Conservation (phyloP, 2,113 vertebrate species). For the Cephalophus harveyi region DNA sequence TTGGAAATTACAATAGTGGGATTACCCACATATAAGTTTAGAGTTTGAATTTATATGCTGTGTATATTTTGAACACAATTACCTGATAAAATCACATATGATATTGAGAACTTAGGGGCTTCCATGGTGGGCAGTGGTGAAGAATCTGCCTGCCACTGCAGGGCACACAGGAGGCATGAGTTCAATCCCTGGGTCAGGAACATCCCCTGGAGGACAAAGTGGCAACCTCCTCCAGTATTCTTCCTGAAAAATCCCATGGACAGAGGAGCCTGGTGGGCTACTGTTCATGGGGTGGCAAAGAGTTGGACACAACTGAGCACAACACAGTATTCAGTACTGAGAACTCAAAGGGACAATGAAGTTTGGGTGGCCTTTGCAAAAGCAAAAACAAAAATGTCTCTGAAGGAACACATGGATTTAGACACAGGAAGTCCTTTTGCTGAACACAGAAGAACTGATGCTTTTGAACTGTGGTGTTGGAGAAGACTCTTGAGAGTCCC, state of each 20-base stretch:
- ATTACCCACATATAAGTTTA: not conserved
- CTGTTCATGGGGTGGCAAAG: not conserved
- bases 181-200: not conserved
- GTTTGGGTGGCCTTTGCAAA: not conserved
- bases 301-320: not conserved
- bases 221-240: not conserved
- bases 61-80: not conserved
- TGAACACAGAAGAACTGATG: not conserved
- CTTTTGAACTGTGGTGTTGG: not conserved
- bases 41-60: not conserved
- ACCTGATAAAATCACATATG: not conserved
- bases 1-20: not conserved
- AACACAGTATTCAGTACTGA: not conserved
- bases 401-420: not conserved
- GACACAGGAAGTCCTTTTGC: not conserved
- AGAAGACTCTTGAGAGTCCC: not conserved
- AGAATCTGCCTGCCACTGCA: not conserved
- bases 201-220: not conserved
- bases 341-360: not conserved
- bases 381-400: not conserved
- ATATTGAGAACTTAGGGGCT: not conserved
- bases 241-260: not conserved
- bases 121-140: not conserved
- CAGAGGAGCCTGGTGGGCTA: not conserved
- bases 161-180: fast-evolving